phyloP scores from a whole-genome alignment of 1,140 invertebrate genomes.

The Drosophila athabasca region DNA sequence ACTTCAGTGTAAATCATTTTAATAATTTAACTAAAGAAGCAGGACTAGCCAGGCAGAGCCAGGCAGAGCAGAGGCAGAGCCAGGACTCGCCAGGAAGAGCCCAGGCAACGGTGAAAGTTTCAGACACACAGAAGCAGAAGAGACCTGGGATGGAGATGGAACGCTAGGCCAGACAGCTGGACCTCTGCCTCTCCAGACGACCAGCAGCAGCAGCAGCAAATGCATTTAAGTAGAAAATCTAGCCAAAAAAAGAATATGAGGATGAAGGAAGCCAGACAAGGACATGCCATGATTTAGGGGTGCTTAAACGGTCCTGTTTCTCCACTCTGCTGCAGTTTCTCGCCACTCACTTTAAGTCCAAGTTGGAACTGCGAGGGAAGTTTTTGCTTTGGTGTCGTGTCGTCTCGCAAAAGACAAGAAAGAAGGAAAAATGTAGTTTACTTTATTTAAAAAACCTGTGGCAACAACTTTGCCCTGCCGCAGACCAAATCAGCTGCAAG shows the following conservation, averaged over 20 bases:
- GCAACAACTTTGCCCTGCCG: slow-evolving; percentile 40
- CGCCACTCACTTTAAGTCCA: slow-evolving; percentile 3
- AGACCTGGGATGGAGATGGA: slow-evolving; percentile 1
- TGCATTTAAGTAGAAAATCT: slow-evolving; percentile 75
- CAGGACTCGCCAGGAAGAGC: background rate
- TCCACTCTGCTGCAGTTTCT: slow-evolving; percentile 21
- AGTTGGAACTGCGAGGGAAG: slow-evolving; percentile 4
- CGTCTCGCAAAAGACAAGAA: slow-evolving; percentile 5
- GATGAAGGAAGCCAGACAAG: slow-evolving; percentile 13
- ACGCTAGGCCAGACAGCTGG: slow-evolving; percentile 39
- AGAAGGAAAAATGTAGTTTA: slow-evolving; percentile 28
- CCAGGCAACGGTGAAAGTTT: slow-evolving; percentile 66
- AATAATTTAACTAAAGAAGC: slow-evolving; percentile 64
- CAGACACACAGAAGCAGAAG: slow-evolving; percentile 26
- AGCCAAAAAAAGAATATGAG: slow-evolving; percentile 24
- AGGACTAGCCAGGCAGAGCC: background rate
- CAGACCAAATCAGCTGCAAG: slow-evolving; percentile 58
- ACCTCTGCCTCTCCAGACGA: slow-evolving; percentile 71
- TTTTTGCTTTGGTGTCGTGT: slow-evolving; percentile 14
- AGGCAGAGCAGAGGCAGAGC: too few relatives aligned
- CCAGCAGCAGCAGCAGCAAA: slow-evolving; percentile 48
- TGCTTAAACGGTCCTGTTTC: slow-evolving; percentile 52
- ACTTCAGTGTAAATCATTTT: slow-evolving; percentile 72
- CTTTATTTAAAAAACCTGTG: slow-evolving; percentile 62
- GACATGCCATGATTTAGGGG: slow-evolving; percentile 57